These are phyloP conservation scores for Macropus fuliginosus DNA, from an alignment of 2,797 vertebrate genomes.

Conservation along the genomic window DNA sequence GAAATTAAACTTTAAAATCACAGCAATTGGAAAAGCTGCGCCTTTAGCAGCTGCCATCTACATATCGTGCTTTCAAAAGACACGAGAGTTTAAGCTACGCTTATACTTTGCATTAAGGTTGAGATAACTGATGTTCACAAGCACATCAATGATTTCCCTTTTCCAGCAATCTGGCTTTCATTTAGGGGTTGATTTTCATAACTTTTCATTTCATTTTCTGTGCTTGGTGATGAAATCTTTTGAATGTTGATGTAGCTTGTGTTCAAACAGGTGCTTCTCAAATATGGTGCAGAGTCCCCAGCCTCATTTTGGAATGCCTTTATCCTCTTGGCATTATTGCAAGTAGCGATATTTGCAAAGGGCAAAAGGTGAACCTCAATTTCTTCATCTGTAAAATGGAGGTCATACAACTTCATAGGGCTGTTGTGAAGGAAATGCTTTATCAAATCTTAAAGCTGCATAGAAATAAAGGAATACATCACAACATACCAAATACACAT, in stretches of 20 bases:
- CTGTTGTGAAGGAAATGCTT: not conserved
- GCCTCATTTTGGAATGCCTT: not conserved
- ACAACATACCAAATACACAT: not conserved
- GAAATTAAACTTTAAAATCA: not conserved
- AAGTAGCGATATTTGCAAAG: not conserved
- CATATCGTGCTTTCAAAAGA: not conserved
- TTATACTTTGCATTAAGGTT: fast-evolving
- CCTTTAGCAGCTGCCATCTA: not conserved
- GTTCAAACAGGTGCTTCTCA: not conserved
- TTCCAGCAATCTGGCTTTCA: not conserved
- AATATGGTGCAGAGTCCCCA: not conserved
- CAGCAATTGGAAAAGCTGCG: not conserved
- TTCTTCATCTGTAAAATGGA: not conserved
- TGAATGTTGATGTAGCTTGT: not conserved
- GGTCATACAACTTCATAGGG: not conserved
- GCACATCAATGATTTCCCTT: fast-evolving
- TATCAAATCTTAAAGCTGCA: not conserved
- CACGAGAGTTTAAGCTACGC: fast-evolving
- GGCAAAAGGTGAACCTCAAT: not conserved
- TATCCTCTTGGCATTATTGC: not conserved
- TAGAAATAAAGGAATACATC: not conserved
- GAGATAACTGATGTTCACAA: not conserved
- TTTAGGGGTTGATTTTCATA: not conserved
- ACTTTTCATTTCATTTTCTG: not conserved
- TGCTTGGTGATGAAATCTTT: not conserved